Base-by-base conservation (phyloP, 2,797 vertebrate genomes). In the Poecilia velifera region DNA sequence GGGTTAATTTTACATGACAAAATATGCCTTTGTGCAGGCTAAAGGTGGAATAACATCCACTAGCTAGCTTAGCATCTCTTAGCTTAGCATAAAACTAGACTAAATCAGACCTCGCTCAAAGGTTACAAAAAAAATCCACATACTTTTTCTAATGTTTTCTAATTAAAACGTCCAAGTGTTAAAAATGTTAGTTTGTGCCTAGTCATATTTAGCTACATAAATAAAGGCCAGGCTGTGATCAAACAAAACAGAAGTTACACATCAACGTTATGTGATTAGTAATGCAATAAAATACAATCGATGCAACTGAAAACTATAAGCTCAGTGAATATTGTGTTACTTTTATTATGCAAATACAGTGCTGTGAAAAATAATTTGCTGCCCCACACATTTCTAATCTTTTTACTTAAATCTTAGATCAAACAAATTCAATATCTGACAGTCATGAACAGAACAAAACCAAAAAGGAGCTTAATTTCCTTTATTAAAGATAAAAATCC, bases 21-120 rank as follows among this genome's bases (percentile, higher is more conserved):
- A 47, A 18, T 59, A 45, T 57, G 6, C 2, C 16, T 43, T 4
- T 25, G 66, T 36, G 57, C 12, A 36, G n/a, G 8, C 16, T 18
- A 64, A 59, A 72, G 3, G 39, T 0, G 0, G 74, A 72, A 25
- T 34, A 75, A 34, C 31, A 5, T 9, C 14, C 0, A 57, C 20
- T 20, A 45, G 28, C 6, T 53, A 16, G 36, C 43, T 57, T 72
- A 82, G 62, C 77, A 74, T 73, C 78, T 68, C 55, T 85, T 53
- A 12, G 43, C 64, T 66, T 66, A 82, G 62, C 77, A 74, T 73
- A 55, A 77, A 71, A 72, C 55, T 70, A 43, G 39, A 43, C 39
- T 36, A 64, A 62, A 18, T 5, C 14, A n/a, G 39, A 43, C 1
- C 41, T 70, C 1, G 9, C 25, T 10, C 10, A 70, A 8, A 66